These are phyloP conservation scores for Phalloptychus januarius DNA, from an alignment of 2,797 vertebrate species.

Conservation along the genomic window DNA sequence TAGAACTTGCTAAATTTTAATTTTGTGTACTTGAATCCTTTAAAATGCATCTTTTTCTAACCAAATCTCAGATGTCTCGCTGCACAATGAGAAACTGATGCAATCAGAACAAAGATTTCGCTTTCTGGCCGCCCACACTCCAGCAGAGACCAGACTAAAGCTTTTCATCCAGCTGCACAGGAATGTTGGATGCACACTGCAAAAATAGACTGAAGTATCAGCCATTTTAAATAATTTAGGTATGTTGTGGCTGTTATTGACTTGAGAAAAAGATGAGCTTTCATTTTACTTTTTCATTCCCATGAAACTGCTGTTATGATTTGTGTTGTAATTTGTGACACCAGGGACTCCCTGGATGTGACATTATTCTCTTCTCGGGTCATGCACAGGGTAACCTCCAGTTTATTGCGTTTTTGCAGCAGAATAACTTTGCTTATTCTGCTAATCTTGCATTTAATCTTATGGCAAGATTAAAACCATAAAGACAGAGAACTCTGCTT, in stretches of 20 bases:
- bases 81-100: neutral
- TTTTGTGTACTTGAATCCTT: neutral
- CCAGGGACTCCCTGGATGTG: neutral
- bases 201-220: neutral
- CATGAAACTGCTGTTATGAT: neutral
- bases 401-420: neutral
- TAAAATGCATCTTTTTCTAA: neutral
- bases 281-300: neutral
- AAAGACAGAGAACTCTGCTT: neutral
- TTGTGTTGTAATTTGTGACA: neutral
- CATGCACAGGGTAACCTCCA: neutral
- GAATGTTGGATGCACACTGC: neutral
- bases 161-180: neutral
- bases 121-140: neutral
- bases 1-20: neutral
- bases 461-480: neutral
- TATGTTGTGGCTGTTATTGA: neutral
- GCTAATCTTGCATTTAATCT: too few relatives aligned
- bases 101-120: neutral
- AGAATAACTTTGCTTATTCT: neutral
- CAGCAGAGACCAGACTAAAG: slow-evolving; percentile 1
- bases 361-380: slow-evolving; percentile 1
- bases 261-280: neutral
- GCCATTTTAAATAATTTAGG: neutral
- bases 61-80: neutral